Conservation (phyloP, 30 jellyfish, hydroid and myxozoan species). For the Sanderia malayensis region DNA sequence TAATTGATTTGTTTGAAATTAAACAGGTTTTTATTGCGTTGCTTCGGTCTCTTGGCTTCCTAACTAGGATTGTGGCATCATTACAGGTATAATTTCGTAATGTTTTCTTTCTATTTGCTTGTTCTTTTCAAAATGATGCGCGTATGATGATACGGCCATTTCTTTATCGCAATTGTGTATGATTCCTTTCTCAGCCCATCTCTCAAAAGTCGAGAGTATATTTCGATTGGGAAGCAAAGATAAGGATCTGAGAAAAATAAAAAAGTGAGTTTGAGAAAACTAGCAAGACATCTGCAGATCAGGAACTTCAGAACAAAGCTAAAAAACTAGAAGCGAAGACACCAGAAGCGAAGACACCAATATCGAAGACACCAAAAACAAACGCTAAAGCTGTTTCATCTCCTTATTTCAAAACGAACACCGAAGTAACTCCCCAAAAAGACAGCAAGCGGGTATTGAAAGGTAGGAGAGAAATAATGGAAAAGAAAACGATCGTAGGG, state of each 20-base stretch:
- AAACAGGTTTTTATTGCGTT: constrained; percentile 74
- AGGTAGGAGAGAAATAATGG: neutral
- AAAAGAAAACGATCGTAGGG: too few species aligned
- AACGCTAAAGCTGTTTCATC: neutral
- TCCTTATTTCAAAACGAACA: neutral
- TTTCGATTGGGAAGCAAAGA: neutral
- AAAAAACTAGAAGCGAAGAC: neutral
- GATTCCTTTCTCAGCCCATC: too few species aligned
- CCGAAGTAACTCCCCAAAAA: constrained; percentile 8
- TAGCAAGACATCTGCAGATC: too few species aligned
- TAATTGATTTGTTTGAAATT: too few species aligned
- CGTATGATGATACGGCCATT: too few species aligned
- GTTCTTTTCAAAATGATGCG: neutral
- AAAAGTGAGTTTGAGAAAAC: too few species aligned
- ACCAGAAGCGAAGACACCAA: neutral
- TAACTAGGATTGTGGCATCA: constrained; percentile 68
- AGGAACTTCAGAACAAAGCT: too few species aligned
- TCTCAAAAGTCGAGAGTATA: neutral
- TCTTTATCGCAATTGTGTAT: too few species aligned
- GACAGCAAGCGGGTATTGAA: neutral
- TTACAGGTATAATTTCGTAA: constrained; percentile 51
- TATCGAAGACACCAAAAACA: neutral
- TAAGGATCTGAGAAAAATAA: too few species aligned
- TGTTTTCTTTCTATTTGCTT: neutral
- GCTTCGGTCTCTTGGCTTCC: constrained; percentile 78